Conservation (phyloP, 2,797 vertebrate genomes). For the Tadarida brasiliensis region DNA sequence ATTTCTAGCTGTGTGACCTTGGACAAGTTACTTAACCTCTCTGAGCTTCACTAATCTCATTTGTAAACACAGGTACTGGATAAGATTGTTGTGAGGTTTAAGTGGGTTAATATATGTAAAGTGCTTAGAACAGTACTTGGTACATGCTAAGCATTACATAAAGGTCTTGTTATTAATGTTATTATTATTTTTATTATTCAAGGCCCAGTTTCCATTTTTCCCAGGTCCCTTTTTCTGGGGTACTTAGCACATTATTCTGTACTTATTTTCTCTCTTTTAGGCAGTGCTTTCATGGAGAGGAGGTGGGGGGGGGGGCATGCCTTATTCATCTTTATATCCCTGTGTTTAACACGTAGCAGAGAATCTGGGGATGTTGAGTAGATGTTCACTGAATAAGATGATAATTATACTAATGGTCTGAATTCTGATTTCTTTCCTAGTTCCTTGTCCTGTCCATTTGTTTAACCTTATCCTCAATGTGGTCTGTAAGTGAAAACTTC, state of each 20-base stretch:
- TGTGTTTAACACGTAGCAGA: background rate
- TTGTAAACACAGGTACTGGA: background rate
- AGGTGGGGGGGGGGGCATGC: background rate
- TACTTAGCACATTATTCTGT: background rate
- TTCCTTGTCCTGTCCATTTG: background rate
- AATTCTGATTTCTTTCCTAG: background rate
- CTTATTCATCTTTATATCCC: background rate
- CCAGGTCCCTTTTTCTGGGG: background rate
- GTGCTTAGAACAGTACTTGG: background rate
- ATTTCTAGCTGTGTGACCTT: background rate
- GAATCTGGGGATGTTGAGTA: background rate
- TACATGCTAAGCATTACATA: background rate
- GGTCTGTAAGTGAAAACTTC: constrained; percentile 10
- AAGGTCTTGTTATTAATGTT: background rate
- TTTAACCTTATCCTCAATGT: background rate
- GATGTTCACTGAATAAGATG: background rate
- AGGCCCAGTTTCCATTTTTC: background rate
- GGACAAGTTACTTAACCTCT: background rate
- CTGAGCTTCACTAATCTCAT: background rate
- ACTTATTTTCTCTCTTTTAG: background rate
- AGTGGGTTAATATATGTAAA: background rate
- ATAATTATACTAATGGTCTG: background rate
- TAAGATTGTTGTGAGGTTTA: background rate
- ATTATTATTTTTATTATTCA: background rate
- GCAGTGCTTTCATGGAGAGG: background rate